Evolutionary conservation across 2,888 invertebrate genomes (phyloP).

Genomic region (Chloromyia formosa): DNA sequence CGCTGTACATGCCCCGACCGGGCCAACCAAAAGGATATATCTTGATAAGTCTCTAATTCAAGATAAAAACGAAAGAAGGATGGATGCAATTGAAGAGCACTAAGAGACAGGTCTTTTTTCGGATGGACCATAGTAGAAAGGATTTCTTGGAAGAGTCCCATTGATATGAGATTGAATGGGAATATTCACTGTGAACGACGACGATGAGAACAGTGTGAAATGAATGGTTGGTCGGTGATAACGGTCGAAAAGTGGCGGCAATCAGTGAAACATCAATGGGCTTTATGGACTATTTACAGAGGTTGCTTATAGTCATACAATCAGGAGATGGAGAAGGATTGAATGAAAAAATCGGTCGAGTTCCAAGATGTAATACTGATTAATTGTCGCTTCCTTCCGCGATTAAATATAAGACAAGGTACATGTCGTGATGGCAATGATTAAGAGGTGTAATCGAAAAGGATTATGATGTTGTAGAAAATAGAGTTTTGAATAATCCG

Average conservation of each 20-base stretch:
- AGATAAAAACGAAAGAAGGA: slow-evolving; percentile 4
- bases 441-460: too few species aligned
- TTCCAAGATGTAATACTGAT: slow-evolving; percentile 25
- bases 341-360: not conserved
- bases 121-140: slow-evolving; percentile 32
- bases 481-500: too few species aligned
- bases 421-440: not conserved
- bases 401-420: slow-evolving; percentile 12
- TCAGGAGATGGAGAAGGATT: slow-evolving; percentile 20
- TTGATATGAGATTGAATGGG: slow-evolving; percentile 32
- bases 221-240: not conserved
- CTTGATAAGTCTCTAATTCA: slow-evolving; percentile 34
- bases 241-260: slow-evolving; percentile 31
- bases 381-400: slow-evolving; percentile 32
- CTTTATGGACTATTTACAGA: not conserved
- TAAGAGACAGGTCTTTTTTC: slow-evolving; percentile 23
- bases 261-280: not conserved
- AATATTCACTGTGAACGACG: not conserved
- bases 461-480: too few species aligned
- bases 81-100: slow-evolving; percentile 38
- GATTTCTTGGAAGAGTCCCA: slow-evolving; percentile 35
- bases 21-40: slow-evolving; percentile 28
- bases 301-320: not conserved
- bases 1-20: not conserved
- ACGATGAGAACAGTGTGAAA: not conserved